Conservation (phyloP, 2,888 invertebrate species). For the Sicus ferrugineus region DNA sequence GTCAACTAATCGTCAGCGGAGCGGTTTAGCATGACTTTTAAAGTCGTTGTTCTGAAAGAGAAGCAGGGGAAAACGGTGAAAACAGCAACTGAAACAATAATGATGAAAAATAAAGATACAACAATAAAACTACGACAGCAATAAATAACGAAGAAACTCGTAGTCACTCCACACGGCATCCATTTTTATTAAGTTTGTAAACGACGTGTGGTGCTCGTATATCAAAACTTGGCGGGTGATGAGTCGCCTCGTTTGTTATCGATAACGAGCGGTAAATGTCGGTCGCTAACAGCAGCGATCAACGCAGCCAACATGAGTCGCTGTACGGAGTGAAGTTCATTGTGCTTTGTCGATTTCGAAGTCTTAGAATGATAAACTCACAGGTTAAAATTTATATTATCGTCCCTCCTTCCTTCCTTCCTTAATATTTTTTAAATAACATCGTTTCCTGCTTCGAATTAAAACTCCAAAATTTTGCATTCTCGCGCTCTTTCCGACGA, state of each 20-base stretch:
- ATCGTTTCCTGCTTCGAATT: no score
- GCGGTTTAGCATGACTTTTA: neutral
- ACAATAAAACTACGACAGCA: no score
- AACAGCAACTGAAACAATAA: neutral
- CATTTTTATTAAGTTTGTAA: neutral
- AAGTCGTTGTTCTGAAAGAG: neutral
- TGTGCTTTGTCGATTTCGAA: no score
- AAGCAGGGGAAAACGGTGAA: neutral
- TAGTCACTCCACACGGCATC: neutral
- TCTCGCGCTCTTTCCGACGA: no score
- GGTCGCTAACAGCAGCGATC: neutral
- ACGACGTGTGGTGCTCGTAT: neutral
- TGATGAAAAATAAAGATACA: no score
- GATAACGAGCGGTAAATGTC: neutral
- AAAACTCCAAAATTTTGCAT: no score
- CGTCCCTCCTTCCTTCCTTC: no score
- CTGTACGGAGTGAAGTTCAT: no score
- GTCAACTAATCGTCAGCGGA: constrained; percentile 20
- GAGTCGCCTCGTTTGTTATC: neutral
- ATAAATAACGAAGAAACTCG: neutral
- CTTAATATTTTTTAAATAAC: no score
- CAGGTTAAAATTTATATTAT: no score
- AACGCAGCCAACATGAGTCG: no score
- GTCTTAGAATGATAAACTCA: no score
- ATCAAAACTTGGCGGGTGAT: neutral